Base-by-base conservation (phyloP, 2,888 invertebrate species). In the Sinelater perroti region DNA sequence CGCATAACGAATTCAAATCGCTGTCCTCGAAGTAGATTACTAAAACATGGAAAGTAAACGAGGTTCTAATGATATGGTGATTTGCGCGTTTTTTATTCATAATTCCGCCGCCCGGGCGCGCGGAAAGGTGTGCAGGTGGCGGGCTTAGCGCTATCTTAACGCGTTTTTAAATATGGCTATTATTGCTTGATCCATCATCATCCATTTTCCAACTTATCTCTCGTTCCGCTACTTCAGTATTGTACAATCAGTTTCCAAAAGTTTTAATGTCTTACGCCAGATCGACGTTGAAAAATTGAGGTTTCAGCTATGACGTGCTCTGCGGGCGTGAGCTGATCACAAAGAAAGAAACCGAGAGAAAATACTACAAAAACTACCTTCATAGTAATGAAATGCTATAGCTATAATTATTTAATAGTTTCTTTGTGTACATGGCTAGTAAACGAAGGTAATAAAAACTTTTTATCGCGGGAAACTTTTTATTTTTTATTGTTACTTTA, bases 21-120 rank as follows among this genome's bases (percentile, higher is more conserved):
- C 20, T 33, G 49, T 30, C 35, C 21, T 35, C 30, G 51, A 36
- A 47, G 38, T 44, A 26, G 40, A 21, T 54, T 53, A 30, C 49
- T 26, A 54, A 54, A 57, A 52, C 60, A 64, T 64, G 64, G 61
- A 67, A 67, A 65, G 63, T 64, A 67, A 67, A 68, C 46, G 47
- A 55, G 56, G 60, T 61, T 61, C 58, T 67, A 67, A 65, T 63
- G 64, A 66, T 49, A 49, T 49, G 47, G 24, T 49, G 47, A 49
- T 49, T 49, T 49, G 24, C 47, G 11, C 35, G 24, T 49, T 49
- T 46, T 49, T 49, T 49, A 49, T 49, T 49, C 47, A 49, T 46
- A 31, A 46, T 46, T 46, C 28, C 11, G 16, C 28, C 11, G 16
- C 31, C n/a, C 7, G 31, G 33, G 33, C 8, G 18, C 14, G 11